These are phyloP conservation scores for Botia kubotai DNA, from an alignment of 2,797 vertebrate species.

Conservation along the genomic window DNA sequence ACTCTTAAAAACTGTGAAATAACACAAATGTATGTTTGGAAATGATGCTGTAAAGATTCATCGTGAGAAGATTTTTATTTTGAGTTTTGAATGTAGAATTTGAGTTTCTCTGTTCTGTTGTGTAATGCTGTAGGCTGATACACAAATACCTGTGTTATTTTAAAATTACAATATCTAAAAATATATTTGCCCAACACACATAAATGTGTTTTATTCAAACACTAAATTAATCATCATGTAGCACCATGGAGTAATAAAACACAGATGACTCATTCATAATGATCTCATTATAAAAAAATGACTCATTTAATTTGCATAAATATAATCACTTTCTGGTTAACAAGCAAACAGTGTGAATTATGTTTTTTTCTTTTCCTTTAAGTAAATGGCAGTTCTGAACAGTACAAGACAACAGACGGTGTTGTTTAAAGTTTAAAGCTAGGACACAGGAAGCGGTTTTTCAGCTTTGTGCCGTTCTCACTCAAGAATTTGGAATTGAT, in stretches of 20 bases:
- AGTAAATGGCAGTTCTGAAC: neutral
- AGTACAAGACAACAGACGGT: neutral
- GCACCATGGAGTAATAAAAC: conserved; percentile 4
- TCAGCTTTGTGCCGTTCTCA: neutral
- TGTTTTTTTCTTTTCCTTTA: neutral
- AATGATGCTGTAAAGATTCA: too few species aligned
- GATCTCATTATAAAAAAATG: conserved; percentile 16
- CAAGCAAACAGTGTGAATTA: neutral
- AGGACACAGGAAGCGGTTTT: neutral
- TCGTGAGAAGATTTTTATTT: too few species aligned
- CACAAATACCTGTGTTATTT: too few species aligned
- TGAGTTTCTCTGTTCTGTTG: neutral
- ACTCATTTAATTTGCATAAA: neutral
- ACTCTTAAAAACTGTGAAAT: too few species aligned
- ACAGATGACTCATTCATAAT: conserved; percentile 19
- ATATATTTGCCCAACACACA: neutral
- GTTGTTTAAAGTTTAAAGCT: neutral
- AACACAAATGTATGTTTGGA: too few species aligned
- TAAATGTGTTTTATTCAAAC: neutral
- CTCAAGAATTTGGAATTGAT: neutral
- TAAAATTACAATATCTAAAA: neutral
- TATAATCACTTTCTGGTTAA: neutral
- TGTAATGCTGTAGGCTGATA: neutral
- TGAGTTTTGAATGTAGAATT: too few species aligned
- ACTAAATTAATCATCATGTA: neutral